Base-by-base conservation (phyloP, 1,140 invertebrate species). In the Penaeus chinensis region DNA sequence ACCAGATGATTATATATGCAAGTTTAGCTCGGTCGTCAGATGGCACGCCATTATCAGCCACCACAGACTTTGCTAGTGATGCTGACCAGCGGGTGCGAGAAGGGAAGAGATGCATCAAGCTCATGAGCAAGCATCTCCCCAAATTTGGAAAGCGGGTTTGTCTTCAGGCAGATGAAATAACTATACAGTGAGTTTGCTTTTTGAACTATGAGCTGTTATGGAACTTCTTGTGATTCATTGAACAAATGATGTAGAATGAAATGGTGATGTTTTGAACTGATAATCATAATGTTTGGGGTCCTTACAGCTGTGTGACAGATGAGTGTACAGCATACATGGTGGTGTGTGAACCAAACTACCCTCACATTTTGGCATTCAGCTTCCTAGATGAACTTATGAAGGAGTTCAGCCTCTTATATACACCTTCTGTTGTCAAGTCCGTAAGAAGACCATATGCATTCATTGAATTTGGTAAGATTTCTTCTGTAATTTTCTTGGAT, bases 381-480 rank as follows among this genome's bases (percentile, higher is more conserved):
- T 93, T 93, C 90, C 90, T 93, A n/a, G 91, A 92, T 90, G 93
- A 93, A 87, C 88, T 93, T n/a, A 91, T 92, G 90, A 92, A 91
- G 90, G 93, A 93, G 88, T 93, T 93, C 83, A 90, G 92, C 60
- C 88, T 90, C 61, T 89, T 90, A 42, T 93, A 93, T 91, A 91
- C 92, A 54, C 88, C 90, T 60, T 87, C 86, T 24, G 91, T 91
- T 89, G 90, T 93, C 32, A 91, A 91, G 77, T 88, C 88, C 85
- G 91, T 91, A 24, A 90, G 91, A 74, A 90, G 93, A 82, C 93
- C 93, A 0, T 93, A 93, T 90, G 90, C 91, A 71, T 92, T 93
- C 82, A 93, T 93, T 76, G 92, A 93, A 89, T 93, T 93, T 91
- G 93, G 93, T 93, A 91, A 91, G 90, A 90, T 27, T 62, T 80